Evolutionary conservation across 2,797 vertebrate species (phyloP).

Genomic region (Rhinella marina): DNA sequence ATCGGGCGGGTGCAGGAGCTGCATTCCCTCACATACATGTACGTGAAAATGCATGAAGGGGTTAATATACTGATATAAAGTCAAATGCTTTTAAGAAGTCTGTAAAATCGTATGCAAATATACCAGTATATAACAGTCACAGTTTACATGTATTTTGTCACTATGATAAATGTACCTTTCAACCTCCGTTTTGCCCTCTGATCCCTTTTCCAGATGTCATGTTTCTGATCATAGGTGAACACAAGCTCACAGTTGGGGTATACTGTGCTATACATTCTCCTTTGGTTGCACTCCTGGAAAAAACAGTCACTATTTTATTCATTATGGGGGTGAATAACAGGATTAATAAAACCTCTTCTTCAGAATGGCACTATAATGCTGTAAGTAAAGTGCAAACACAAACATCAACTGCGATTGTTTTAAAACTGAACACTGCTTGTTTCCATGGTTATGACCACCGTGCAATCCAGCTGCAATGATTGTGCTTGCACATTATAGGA

Average conservation of each 20-base stretch:
- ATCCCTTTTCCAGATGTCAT: conserved; percentile 74
- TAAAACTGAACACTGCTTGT: too few relatives aligned
- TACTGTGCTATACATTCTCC: conserved; percentile 81
- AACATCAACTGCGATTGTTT: too few relatives aligned
- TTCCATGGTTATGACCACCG: too few relatives aligned
- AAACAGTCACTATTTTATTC: not conserved
- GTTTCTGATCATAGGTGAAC: conserved; percentile 80
- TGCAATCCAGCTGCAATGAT: too few relatives aligned
- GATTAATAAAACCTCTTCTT: not conserved
- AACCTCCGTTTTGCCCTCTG: conserved; percentile 74
- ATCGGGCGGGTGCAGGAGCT: too few relatives aligned
- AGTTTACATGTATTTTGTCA: not conserved
- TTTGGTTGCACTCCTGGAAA: conserved; percentile 80
- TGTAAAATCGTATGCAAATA: not conserved
- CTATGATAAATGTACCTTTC: conserved; percentile 72
- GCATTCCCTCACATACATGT: too few relatives aligned
- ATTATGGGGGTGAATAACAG: not conserved
- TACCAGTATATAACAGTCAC: too few relatives aligned
- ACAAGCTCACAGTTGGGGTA: conserved; percentile 81
- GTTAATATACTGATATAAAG: too few relatives aligned
- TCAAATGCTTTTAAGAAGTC: too few relatives aligned
- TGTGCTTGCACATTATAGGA: too few relatives aligned
- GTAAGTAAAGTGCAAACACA: not conserved
- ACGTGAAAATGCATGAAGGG: too few relatives aligned
- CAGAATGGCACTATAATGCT: not conserved